These are phyloP conservation scores for Dufourea novaeangliae DNA, from an alignment of 1,140 invertebrate species.

Conservation along the genomic window DNA sequence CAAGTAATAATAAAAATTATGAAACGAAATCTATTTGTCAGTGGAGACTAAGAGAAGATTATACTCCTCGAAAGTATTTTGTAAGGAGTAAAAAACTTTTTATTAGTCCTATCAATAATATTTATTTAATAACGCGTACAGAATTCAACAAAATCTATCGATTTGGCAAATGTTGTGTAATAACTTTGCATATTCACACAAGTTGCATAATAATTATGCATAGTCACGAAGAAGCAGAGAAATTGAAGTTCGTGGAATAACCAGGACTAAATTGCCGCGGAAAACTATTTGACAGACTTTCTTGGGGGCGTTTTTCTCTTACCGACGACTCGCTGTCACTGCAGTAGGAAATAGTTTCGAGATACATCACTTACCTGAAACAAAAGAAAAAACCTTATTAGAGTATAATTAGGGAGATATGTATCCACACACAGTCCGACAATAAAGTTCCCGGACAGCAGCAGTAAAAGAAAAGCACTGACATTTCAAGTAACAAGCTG, in stretches of 20 bases:
- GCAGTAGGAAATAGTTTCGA: conserved; percentile 34
- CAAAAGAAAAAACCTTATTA: conserved; percentile 11
- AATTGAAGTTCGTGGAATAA: conserved; percentile 3
- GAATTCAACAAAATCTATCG: not conserved
- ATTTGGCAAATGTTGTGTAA: not conserved
- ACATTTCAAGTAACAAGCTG: too few species aligned
- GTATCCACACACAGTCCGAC: not conserved
- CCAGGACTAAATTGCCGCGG: not conserved
- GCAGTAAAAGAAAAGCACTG: too few species aligned
- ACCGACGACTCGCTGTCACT: conserved; percentile 27
- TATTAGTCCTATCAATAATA: not conserved
- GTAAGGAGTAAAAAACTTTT: too few species aligned
- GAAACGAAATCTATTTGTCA: too few species aligned
- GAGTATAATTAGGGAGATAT: not conserved
- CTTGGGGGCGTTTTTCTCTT: conserved; percentile 2
- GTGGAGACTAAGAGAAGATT: too few species aligned
- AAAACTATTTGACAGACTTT: not conserved
- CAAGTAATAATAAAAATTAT: too few species aligned
- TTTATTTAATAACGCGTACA: not conserved
- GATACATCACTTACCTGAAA: conserved; percentile 48
- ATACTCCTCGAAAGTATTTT: too few species aligned
- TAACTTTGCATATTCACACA: not conserved
- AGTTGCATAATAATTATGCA: not conserved
- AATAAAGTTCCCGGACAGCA: too few species aligned
- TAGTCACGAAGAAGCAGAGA: not conserved